phyloP scores from a whole-genome alignment of 92 coral and sea anemone species.

The Chrysogorgia sp. region DNA sequence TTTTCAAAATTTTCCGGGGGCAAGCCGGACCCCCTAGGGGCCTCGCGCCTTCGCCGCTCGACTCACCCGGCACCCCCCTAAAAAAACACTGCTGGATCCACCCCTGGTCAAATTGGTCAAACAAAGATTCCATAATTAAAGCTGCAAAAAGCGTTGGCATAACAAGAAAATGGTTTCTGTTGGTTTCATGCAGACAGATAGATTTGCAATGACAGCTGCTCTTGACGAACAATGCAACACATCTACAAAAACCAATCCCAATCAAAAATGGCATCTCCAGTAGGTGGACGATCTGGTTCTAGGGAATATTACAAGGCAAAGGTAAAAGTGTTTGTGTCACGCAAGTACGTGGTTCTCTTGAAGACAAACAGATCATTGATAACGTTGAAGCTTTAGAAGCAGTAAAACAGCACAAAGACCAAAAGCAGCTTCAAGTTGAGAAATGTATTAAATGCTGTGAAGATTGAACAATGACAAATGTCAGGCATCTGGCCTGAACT shows the following conservation, averaged over 20 bases:
- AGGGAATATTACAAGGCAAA: constrained; percentile 23
- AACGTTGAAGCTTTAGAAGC: constrained; percentile 18
- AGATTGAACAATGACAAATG: constrained; percentile 12
- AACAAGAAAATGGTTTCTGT: constrained; percentile 13
- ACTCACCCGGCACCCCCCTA: no score
- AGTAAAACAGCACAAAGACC: constrained; percentile 7
- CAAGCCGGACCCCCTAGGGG: no score
- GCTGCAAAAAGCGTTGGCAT: constrained; percentile 25
- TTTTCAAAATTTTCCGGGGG: no score
- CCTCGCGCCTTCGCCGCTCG: no score
- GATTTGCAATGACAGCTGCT: constrained; percentile 32
- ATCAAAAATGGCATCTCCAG: constrained; percentile 4
- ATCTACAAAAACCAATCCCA: constrained; percentile 5
- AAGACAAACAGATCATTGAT: constrained; percentile 13
- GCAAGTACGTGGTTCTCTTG: constrained; percentile 3
- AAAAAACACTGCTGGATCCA: no score
- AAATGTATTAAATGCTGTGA: constrained; percentile 13
- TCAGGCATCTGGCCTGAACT: constrained; percentile 18
- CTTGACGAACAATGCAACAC: constrained; percentile 23
- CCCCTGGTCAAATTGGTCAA: constrained; percentile 16
- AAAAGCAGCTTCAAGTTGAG: constrained; percentile 2
- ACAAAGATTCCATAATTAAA: constrained; percentile 14
- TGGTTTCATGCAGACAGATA: constrained; percentile 14
- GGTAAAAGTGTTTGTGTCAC: constrained; percentile 19
- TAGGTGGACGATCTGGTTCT: constrained; percentile 21